These are phyloP conservation scores for Hemiscyllium ocellatum DNA, from an alignment of 2,113 vertebrate genomes.

Conservation along the genomic window DNA sequence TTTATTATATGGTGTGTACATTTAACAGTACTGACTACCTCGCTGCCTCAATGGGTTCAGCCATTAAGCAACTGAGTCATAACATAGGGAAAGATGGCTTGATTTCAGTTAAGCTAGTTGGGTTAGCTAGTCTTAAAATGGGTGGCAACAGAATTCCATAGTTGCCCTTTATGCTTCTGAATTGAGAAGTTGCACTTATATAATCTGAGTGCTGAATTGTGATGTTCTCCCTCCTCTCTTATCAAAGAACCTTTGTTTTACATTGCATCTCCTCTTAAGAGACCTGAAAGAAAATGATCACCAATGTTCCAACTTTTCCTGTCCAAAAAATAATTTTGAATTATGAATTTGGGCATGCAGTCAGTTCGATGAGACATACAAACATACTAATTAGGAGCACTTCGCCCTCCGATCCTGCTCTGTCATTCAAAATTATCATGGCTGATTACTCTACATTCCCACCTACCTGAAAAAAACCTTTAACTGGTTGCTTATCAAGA, in stretches of 20 bases:
- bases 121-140: background rate
- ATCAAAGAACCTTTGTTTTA: no score
- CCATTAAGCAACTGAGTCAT: background rate
- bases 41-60: background rate
- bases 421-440: no score
- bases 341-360: background rate
- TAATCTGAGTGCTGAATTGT: no score
- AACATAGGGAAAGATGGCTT: background rate
- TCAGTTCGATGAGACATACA: background rate
- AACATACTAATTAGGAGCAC: no score
- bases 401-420: no score
- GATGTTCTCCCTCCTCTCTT: no score
- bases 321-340: background rate
- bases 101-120: background rate
- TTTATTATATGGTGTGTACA: background rate
- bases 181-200: background rate
- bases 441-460: no score
- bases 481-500: no score
- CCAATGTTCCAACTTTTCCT: background rate
- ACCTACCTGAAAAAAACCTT: no score
- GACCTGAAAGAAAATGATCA: background rate
- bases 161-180: background rate
- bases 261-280: no score
- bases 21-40: background rate
- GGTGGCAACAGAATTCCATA: background rate